Percentiles rank a stretch among this genome's conserved stretches.
Evolutionary conservation across 1,140 invertebrate genomes (phyloP).

Genomic region (Rhagoletis pomonella): DNA sequence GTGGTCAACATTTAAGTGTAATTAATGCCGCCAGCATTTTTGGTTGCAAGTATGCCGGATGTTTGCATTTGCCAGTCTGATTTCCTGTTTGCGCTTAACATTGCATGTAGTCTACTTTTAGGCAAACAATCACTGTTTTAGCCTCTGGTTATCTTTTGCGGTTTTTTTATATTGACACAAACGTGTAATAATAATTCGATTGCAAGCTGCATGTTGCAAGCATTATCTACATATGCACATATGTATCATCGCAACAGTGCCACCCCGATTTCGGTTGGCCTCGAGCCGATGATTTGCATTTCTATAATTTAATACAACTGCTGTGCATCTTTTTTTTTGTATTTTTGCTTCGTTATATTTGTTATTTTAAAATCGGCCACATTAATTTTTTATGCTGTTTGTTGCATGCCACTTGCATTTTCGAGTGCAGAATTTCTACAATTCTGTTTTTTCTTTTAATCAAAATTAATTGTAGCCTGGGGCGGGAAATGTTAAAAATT

Average conservation of each 20-base stretch:
- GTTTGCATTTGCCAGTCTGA: constrained; percentile 40
- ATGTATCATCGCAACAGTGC: constrained; percentile 6
- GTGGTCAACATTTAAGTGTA: constrained; percentile 58
- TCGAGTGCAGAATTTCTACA: not conserved
- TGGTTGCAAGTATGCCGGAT: not conserved
- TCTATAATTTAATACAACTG: constrained; percentile 46
- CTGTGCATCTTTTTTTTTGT: not conserved
- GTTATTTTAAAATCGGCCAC: constrained; percentile 1
- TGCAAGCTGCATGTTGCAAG: constrained; percentile 8
- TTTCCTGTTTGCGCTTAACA: constrained; percentile 54
- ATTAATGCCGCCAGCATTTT: constrained; percentile 55
- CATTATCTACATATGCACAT: not conserved
- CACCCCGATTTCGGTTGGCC: not conserved
- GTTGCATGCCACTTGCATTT: constrained; percentile 18
- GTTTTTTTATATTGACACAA: constrained; percentile 27
- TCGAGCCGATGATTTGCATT: not conserved
- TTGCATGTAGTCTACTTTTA: constrained; percentile 23
- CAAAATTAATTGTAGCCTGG: not conserved
- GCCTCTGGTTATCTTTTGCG: constrained; percentile 4
- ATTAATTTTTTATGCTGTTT: constrained; percentile 9
- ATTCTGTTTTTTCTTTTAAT: constrained; percentile 14
- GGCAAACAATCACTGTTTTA: constrained; percentile 35
- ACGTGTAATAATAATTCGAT: constrained; percentile 46
- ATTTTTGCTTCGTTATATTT: not conserved
- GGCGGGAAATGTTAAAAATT: not conserved